Evolutionary conservation across 2,888 invertebrate species (phyloP).

Genomic region (Acheta domesticus): DNA sequence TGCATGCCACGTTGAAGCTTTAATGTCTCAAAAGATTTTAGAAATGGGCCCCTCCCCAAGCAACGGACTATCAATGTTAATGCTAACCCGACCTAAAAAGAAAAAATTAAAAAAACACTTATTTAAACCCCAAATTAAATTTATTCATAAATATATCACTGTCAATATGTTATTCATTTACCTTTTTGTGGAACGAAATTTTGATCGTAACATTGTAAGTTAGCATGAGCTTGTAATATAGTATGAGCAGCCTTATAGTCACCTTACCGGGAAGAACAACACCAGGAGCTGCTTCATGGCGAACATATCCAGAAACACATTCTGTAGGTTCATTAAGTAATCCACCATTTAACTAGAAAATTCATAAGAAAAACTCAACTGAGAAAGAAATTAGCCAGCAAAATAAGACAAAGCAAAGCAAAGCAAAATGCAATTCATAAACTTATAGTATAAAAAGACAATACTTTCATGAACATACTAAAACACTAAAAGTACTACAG

Average conservation of each 20-base stretch:
- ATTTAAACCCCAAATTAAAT: too few species aligned
- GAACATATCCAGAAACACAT: constrained; percentile 26
- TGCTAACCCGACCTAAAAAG: neutral
- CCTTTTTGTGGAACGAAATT: constrained; percentile 39
- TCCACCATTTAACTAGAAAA: constrained; percentile 31
- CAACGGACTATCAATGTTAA: neutral
- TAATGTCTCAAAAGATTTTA: neutral
- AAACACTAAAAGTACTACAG: too few species aligned
- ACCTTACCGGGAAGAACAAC: constrained; percentile 44
- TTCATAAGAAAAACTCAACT: too few species aligned
- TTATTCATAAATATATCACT: too few species aligned
- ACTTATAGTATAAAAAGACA: too few species aligned
- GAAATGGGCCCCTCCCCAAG: neutral
- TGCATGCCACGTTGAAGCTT: neutral
- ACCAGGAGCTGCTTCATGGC: constrained; percentile 23
- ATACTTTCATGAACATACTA: too few species aligned
- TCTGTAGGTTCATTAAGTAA: constrained; percentile 34
- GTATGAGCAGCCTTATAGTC: constrained; percentile 53
- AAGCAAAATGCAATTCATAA: too few species aligned
- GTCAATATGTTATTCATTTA: neutral
- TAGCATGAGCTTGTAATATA: constrained; percentile 46
- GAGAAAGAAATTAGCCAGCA: too few species aligned
- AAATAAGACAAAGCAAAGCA: too few species aligned
- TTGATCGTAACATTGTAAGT: constrained; percentile 44
- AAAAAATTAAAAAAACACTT: neutral